Base-by-base conservation (phyloP, 2,888 invertebrate genomes). In the Troides helena region DNA sequence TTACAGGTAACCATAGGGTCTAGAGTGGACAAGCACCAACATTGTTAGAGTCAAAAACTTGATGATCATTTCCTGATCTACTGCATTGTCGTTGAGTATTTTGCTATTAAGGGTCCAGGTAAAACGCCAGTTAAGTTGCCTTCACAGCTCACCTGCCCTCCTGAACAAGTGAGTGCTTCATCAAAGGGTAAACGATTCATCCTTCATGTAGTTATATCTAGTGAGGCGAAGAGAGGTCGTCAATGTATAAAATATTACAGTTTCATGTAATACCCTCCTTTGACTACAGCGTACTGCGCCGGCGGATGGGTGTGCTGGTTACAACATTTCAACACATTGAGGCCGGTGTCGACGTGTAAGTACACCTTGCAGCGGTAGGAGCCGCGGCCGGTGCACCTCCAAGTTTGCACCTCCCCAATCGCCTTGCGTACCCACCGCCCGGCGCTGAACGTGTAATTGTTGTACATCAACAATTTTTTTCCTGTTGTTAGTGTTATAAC, bases 371-470 rank as follows among this genome's bases (percentile, higher is more conserved):
- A 71, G 58, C 50, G 61, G 61, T 10, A 65, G 21, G 64, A 65
- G 1, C 69, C 66, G 7, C 69, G 66, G 7, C 69, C 77, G 7
- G 81, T 79, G 65, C 83, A 82, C 53, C 67, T 53, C 67, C 67
- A 53, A 1, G 61, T 36, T 1, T 7, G 17, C 10, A 53, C 36
- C 12, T 39, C 4, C 0, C 10, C 8, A 7, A n/a, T 17, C 50
- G 67, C 61, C n/a, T 36, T 67, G 17, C 2, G 6, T 2, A 67
- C 67, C 14, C 1, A 12, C 0, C 36, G 53, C 8, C 36, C 25
- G 17, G 53, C 36, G 39, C 67, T 61, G 62, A 80, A 82, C 1
- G 81, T 82, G 74, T 68, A 81, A 72, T 62, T 76, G 6, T 74
- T 62, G 17, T 67, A 67, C 67, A 67, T 67, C 39, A 67, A 46